Conservation (phyloP, 2,113 vertebrate genomes). For the Lasiurus cinereus region DNA sequence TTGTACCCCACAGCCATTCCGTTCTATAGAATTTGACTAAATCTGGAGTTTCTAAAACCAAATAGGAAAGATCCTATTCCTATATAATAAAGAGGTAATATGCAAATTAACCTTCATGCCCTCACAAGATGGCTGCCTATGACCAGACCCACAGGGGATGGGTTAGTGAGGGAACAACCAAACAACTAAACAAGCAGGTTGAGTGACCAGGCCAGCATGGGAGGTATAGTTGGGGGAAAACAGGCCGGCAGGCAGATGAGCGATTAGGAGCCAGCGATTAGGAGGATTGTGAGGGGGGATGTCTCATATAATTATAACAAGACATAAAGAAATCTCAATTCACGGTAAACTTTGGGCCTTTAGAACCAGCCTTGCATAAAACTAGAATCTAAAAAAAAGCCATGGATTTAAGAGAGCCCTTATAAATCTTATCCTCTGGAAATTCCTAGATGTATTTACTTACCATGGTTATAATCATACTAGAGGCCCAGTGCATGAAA, state of each 20-base stretch:
- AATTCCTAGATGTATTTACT: slow-evolving; percentile 34
- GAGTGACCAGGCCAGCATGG: too few species aligned
- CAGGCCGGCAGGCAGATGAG: too few species aligned
- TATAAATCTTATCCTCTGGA: not conserved
- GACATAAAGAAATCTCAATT: not conserved
- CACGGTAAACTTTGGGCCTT: not conserved
- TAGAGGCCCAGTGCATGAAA: too few species aligned
- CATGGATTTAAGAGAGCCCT: not conserved
- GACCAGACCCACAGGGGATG: too few species aligned
- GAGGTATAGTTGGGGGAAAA: too few species aligned
- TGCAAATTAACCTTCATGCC: too few species aligned
- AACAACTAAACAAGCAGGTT: too few species aligned
- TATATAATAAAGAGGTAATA: too few species aligned
- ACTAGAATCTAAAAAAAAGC: not conserved
- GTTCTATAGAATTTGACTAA: slow-evolving; percentile 12
- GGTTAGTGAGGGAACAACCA: too few species aligned
- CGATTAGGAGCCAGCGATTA: too few species aligned
- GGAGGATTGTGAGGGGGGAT: too few species aligned
- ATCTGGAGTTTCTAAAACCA: not conserved
- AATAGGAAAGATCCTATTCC: not conserved
- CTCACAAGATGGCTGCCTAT: too few species aligned
- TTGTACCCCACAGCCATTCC: not conserved
- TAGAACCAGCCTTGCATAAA: slow-evolving; percentile 16
- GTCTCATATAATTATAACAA: not conserved
- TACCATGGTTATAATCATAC: not conserved